Percentiles rank a stretch among this genome's conserved stretches.
Conservation (phyloP, 2,797 vertebrate species). For the Urocyon cinereoargenteus region DNA sequence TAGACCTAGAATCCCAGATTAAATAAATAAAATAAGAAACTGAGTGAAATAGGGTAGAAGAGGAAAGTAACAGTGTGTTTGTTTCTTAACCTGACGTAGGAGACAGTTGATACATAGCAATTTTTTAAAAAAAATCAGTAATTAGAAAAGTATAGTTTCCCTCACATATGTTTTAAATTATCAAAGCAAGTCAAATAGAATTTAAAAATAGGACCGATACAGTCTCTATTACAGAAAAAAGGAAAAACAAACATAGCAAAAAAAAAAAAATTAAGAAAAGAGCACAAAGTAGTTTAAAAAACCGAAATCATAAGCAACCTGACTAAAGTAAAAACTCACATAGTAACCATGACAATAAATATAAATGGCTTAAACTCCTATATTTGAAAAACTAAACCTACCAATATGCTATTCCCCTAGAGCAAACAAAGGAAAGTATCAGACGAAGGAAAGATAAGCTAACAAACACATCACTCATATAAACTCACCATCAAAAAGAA, state of each 20-base stretch:
- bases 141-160: not conserved
- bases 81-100: conserved; percentile 6
- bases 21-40: conserved; percentile 15
- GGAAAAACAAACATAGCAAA: not conserved
- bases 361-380: not conserved
- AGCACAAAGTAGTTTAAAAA: not conserved
- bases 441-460: not conserved
- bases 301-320: not conserved
- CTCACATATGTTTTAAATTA: not conserved
- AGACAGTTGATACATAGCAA: not conserved
- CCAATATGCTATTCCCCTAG: not conserved
- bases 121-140: not conserved
- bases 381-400: conserved; percentile 35
- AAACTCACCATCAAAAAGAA: not conserved
- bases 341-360: conserved; percentile 15
- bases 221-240: not conserved
- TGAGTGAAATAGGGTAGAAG: not conserved
- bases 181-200: not conserved
- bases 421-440: not conserved
- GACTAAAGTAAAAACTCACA: not conserved
- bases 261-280: not conserved
- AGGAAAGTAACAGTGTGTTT: not conserved
- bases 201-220: not conserved
- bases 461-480: not conserved
- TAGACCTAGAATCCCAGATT: not conserved